phyloP scores from a whole-genome alignment of 2,888 invertebrate genomes.

The Spisula solida region DNA sequence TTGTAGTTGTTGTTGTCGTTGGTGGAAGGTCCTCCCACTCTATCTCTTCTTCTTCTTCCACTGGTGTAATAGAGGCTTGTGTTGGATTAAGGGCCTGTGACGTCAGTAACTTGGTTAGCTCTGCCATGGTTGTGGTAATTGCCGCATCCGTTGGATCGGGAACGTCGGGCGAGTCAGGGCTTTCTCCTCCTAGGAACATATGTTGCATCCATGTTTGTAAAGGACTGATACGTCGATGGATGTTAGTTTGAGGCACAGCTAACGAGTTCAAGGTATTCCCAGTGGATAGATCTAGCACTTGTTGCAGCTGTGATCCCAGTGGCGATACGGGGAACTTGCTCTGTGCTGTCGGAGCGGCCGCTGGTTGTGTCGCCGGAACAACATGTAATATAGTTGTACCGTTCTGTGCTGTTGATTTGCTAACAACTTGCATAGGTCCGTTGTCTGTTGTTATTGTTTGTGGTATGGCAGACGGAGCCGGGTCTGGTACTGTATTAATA shows the following conservation, averaged over 20 bases:
- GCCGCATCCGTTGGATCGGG: constrained; percentile 25
- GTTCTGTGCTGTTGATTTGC: not conserved
- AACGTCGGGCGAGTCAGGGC: not conserved
- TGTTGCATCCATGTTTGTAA: not conserved
- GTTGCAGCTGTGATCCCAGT: not conserved
- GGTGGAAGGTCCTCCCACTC: constrained; percentile 41
- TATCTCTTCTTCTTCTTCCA: constrained; percentile 34
- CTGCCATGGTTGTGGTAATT: not conserved
- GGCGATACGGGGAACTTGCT: not conserved
- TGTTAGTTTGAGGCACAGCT: no score
- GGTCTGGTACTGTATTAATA: not conserved
- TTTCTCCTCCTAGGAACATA: not conserved
- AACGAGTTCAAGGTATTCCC: not conserved
- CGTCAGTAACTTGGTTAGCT: not conserved
- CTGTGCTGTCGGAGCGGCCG: not conserved
- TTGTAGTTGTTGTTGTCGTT: constrained; percentile 21
- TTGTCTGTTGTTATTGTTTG: not conserved
- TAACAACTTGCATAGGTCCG: not conserved
- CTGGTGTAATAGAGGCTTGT: not conserved
- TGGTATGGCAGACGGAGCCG: not conserved
- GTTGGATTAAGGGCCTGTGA: not conserved
- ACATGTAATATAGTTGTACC: not conserved
- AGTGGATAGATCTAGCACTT: not conserved
- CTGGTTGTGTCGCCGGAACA: not conserved
- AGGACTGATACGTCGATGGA: not conserved